These are phyloP conservation scores for Drosophila picticornis DNA, from an alignment of 2,888 invertebrate species.

Conservation along the genomic window DNA sequence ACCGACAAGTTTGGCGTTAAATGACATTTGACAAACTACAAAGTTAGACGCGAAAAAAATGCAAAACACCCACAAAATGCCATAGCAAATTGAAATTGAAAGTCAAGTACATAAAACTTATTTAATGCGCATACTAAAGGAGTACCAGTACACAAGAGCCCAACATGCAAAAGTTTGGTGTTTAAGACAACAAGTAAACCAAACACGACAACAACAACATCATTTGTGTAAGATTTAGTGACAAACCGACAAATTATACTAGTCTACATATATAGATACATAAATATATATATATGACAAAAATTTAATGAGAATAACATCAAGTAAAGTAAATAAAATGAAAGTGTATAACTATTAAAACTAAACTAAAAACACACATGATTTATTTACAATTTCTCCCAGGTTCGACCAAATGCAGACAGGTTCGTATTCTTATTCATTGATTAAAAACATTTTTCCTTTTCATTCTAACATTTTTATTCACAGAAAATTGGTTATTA, in stretches of 20 bases:
- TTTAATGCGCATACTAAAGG: slow-evolving; percentile 44
- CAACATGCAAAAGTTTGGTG: slow-evolving; percentile 30
- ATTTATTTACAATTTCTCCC: neutral
- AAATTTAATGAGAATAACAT: slow-evolving; percentile 76
- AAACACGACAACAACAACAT: slow-evolving; percentile 34
- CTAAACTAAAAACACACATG: slow-evolving; percentile 52
- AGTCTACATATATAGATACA: slow-evolving; percentile 61
- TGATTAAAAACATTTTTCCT: neutral
- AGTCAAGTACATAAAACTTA: slow-evolving; percentile 35
- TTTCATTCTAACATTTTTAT: slow-evolving; percentile 41
- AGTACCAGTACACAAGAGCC: slow-evolving; percentile 28
- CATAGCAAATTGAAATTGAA: slow-evolving; percentile 36
- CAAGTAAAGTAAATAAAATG: slow-evolving; percentile 77
- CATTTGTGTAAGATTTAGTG: slow-evolving; percentile 66
- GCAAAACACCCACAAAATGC: slow-evolving; percentile 20
- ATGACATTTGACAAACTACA: slow-evolving; percentile 13
- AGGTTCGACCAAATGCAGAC: neutral
- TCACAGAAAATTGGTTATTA: slow-evolving; percentile 37
- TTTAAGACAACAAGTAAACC: slow-evolving; percentile 26
- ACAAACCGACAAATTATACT: slow-evolving; percentile 58
- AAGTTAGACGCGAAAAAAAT: slow-evolving; percentile 2
- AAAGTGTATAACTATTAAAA: slow-evolving; percentile 82
- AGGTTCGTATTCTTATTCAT: neutral
- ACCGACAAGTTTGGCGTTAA: slow-evolving; percentile 17
- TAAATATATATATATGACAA: slow-evolving; percentile 64